These are phyloP conservation scores for Tetragnatha versicolor DNA, from an alignment of 1,140 invertebrate species.

Conservation along the genomic window DNA sequence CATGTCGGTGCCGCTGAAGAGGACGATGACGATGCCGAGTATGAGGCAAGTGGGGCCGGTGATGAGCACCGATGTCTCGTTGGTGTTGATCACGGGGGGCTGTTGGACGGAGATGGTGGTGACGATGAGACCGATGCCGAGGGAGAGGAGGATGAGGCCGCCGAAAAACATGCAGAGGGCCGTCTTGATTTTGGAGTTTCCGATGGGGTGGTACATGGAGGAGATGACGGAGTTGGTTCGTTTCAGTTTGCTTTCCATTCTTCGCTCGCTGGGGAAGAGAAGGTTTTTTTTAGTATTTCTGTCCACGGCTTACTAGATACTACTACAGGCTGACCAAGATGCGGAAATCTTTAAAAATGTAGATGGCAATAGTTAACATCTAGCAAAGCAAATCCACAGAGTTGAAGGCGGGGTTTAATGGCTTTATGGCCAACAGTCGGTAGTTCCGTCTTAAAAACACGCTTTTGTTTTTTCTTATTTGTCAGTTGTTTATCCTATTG, in stretches of 20 bases:
- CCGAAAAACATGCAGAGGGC: slow-evolving; percentile 37
- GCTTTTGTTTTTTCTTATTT: too few species aligned
- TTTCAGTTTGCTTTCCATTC: background rate
- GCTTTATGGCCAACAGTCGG: too few species aligned
- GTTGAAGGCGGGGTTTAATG: too few species aligned
- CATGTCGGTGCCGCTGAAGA: slow-evolving; percentile 35
- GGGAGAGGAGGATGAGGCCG: slow-evolving; percentile 25
- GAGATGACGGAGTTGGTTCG: slow-evolving; percentile 43
- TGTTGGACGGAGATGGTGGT: background rate
- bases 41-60: slow-evolving; percentile 33
- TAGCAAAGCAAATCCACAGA: too few species aligned
- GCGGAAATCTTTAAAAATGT: too few species aligned
- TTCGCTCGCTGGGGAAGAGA: background rate
- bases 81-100: slow-evolving; percentile 5
- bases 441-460: too few species aligned
- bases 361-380: too few species aligned
- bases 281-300: background rate
- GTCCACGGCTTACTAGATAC: too few species aligned
- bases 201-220: slow-evolving; percentile 46
- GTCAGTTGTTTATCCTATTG: too few species aligned
- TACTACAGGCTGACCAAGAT: too few species aligned
- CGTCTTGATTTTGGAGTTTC: slow-evolving; percentile 41
- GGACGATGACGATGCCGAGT: background rate
- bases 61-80: slow-evolving; percentile 43
- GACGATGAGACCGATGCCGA: slow-evolving; percentile 22